phyloP scores from a whole-genome alignment of 2,797 vertebrate genomes.

The Bradypodion pumilum region DNA sequence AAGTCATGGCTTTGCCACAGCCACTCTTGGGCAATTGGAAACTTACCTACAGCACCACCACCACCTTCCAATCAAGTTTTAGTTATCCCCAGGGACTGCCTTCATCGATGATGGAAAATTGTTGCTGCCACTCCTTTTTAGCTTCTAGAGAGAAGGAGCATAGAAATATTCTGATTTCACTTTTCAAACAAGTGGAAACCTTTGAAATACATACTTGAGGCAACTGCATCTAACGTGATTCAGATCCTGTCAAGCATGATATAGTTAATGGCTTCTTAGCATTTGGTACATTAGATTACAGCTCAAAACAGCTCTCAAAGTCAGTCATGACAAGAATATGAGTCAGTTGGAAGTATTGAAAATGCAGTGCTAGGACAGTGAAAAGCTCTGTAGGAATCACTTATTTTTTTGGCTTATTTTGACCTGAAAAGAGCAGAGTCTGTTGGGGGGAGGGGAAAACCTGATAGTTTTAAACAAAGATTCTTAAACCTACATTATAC shows the following conservation, averaged over 20 bases:
- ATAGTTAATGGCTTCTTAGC: background rate
- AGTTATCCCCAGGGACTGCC: too few species aligned
- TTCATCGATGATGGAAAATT: too few species aligned
- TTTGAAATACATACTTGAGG: constrained; percentile 3
- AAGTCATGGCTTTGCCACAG: too few species aligned
- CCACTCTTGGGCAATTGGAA: too few species aligned
- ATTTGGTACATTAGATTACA: background rate
- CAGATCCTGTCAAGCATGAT: background rate
- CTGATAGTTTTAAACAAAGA: background rate
- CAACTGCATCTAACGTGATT: background rate
- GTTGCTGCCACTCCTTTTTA: too few species aligned
- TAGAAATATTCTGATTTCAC: background rate
- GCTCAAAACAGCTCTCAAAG: background rate
- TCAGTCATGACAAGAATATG: background rate
- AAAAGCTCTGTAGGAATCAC: background rate
- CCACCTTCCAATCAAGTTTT: too few species aligned
- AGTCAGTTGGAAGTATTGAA: background rate
- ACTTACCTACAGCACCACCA: too few species aligned
- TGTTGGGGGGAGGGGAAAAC: background rate
- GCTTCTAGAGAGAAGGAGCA: background rate
- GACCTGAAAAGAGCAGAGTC: background rate
- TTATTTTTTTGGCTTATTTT: constrained; percentile 4
- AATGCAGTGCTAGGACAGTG: background rate
- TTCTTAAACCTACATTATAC: background rate
- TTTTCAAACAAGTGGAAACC: constrained; percentile 6